These are phyloP conservation scores for Dasyurus viverrinus DNA, from an alignment of 2,113 vertebrate genomes.

Conservation along the genomic window DNA sequence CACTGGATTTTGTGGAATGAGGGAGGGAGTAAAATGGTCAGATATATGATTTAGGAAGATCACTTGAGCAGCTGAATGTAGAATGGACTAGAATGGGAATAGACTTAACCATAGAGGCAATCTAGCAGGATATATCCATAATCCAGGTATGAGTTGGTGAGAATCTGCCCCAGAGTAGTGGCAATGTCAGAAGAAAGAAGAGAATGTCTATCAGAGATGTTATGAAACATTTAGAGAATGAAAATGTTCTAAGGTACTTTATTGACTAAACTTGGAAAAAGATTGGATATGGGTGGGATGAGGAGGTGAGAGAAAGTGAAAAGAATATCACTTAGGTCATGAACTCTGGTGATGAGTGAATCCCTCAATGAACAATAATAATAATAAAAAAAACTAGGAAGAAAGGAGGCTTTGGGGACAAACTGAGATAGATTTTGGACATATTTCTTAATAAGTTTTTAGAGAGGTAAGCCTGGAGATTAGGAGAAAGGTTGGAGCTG, in stretches of 20 bases:
- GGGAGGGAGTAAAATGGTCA: too few relatives aligned
- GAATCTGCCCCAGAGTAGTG: too few relatives aligned
- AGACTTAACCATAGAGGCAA: too few relatives aligned
- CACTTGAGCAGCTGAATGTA: too few relatives aligned
- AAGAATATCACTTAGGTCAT: background rate
- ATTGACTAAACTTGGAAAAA: background rate
- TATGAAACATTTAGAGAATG: too few relatives aligned
- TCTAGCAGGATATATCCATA: too few relatives aligned
- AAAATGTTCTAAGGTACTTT: background rate
- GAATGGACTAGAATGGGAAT: too few relatives aligned
- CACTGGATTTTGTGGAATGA: too few relatives aligned
- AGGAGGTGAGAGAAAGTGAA: background rate
- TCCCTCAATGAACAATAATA: background rate
- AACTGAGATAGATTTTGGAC: background rate
- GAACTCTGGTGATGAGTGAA: background rate
- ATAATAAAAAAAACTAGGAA: background rate
- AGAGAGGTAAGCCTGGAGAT: background rate
- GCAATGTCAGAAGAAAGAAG: too few relatives aligned
- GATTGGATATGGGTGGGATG: background rate
- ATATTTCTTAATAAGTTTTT: background rate
- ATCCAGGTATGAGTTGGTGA: too few relatives aligned
- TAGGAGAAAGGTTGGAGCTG: background rate
- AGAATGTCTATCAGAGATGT: too few relatives aligned
- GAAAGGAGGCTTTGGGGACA: background rate
- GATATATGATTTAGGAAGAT: too few relatives aligned